Evolutionary conservation across 2,888 invertebrate species (phyloP), one percentile per base, ranked within the genome.

Genomic region (Agonopterix subpropinquella): DNA sequence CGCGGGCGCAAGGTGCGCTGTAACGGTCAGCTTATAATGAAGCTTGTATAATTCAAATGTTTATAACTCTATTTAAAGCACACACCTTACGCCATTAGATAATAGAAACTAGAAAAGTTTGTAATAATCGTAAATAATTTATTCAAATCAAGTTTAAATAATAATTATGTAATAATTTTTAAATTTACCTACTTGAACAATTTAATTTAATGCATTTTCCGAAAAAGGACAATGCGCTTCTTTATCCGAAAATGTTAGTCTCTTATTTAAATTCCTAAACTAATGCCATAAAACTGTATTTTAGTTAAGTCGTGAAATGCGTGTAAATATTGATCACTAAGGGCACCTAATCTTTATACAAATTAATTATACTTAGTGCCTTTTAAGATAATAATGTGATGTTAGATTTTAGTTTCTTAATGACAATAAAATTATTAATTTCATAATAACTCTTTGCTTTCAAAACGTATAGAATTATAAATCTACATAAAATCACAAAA

Each of bases 1-100:
- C 61, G 70, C 68, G 64, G 65, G 68, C 82, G 85, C 87, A 88
- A 88, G 88, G 88, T 88, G 88, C 70, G 63, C 62, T 52, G 70
- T 79, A 85, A 86, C 88, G 86, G 86, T 77, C 80, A 63, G 56
- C 52, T 55, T 49, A 59, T 70, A 64, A 64, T 59, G 55, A 69
- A 62, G 63, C 64, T 59, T 66, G 61, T 54, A 67, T 59, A 60
- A 59, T 61, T 52, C 52, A 49, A 49, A 51, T 51, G 48, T 58
- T 59, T 58, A 57, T 60, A 55, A 51, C 48, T 51, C 48, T 51
- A 47, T 49, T 45, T 52, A 48, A 39, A n/a, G n/a, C 11, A 39
- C 39, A 39, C 39, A 7, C 28, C 28, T 28, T 28, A 28, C 28
- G 28, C 28, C 28, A 28, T 28, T 28, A 28, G 28, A 28, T 28